Evolutionary conservation across 2,888 invertebrate species (phyloP), one percentile per base, ranked within the genome.

Genomic region (Parnassius mnemosyne): DNA sequence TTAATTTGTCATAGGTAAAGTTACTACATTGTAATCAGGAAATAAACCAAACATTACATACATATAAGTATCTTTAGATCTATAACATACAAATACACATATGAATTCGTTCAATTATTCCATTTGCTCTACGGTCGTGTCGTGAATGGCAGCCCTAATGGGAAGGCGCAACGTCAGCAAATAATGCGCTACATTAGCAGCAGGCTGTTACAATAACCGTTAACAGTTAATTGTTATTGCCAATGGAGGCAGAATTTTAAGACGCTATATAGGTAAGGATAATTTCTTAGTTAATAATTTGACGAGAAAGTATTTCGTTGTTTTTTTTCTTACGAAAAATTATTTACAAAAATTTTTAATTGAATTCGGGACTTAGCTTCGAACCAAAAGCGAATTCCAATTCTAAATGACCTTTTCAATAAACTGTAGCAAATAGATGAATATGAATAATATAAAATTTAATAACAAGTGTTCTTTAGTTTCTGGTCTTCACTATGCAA

Each of bases 201-300:
- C 69, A 70, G 74, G 77, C 81, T 75, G 77, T 85, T 82, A 84
- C 81, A 73, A 79, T 83, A 79, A 84, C 80, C 81, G 83, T 84
- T 83, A 85, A 75, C 78, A 68, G 76, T 80, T 87, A 87, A 89
- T 81, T 85, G 87, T 86, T 88, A 87, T 84, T 81, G 78, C 76
- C 73, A 69, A 73, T 72, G 75, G 70, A 72, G 69, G 68, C 63
- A 65, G 63, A 71, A 70, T 69, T 71, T 73, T 67, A 69, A 68
- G 64, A 66, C 63, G 63, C 57, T 68, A 72, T 66, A 69, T 72
- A 68, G 64, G 71, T 47, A 52, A 34, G 16, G 44, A 51, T 25
- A 51, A 25, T 46, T 51, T 51, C 12, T 16, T 44, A 60, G 54
- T 50, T 43, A 50, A 9, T 34, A 34, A 34, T 34, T 34, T 34